Conservation (phyloP, 2,113 vertebrate species). For the Thalassoma bifasciatum region DNA sequence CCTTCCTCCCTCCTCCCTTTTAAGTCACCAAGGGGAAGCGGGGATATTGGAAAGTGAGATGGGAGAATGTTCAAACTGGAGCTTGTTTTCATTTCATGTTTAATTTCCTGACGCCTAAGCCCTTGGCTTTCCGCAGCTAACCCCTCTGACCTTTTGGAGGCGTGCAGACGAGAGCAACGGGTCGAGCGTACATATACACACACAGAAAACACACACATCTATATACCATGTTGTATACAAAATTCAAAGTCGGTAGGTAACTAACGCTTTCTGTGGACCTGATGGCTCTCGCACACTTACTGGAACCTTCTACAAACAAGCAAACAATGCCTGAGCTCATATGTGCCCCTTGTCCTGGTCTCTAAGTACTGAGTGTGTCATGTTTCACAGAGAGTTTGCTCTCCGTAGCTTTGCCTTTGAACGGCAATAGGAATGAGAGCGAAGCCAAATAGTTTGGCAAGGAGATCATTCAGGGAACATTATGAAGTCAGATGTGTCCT, state of each 20-base stretch:
- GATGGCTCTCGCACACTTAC: slow-evolving; percentile 26
- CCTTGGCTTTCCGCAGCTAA: slow-evolving; percentile 90
- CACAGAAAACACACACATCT: slow-evolving; percentile 47
- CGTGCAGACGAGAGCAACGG: slow-evolving; percentile 70
- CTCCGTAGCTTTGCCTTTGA: slow-evolving; percentile 66
- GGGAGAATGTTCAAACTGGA: slow-evolving; percentile 91
- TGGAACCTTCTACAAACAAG: slow-evolving; percentile 46
- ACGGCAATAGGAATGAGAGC: slow-evolving; percentile 59
- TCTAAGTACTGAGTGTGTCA: slow-evolving; percentile 60
- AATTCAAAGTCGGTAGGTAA: slow-evolving; percentile 40
- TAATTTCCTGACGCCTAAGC: slow-evolving; percentile 99
- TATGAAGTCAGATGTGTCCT: slow-evolving; percentile 78
- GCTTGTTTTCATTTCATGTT: slow-evolving; percentile 99
- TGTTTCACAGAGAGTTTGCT: slow-evolving; percentile 68
- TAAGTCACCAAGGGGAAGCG: slow-evolving; percentile 83
- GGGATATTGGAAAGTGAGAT: slow-evolving; percentile 92
- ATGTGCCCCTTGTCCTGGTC: slow-evolving; percentile 36
- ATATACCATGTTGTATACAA: slow-evolving; percentile 42
- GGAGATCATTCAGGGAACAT: slow-evolving; percentile 73
- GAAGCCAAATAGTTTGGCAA: slow-evolving; percentile 78
- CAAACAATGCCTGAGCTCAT: slow-evolving; percentile 40
- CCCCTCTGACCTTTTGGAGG: slow-evolving; percentile 81
- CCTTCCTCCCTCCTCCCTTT: slow-evolving; percentile 74
- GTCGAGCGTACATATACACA: slow-evolving; percentile 36
- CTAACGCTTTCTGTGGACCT: slow-evolving; percentile 39